Percentiles rank a stretch among this genome's conserved stretches.
Evolutionary conservation across 2,888 invertebrate species (phyloP).

Genomic region (Drosophila nigricruria): DNA sequence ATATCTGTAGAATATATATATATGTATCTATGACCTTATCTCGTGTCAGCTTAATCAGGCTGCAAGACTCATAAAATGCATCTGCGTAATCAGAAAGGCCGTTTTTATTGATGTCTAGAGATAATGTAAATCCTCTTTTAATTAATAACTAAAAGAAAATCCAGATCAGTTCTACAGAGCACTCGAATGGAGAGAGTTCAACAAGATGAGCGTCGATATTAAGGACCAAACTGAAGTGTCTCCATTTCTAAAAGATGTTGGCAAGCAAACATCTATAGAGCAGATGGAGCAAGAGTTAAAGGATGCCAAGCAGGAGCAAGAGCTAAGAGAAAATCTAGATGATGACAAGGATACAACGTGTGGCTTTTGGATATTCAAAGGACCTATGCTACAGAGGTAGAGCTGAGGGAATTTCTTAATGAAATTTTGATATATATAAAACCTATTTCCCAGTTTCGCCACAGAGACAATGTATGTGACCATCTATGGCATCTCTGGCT

Average conservation of each 20-base stretch:
- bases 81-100: neutral
- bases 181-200: conserved; percentile 1
- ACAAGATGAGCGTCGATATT: conserved; percentile 13
- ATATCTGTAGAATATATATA: neutral
- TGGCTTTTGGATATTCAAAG: conserved; percentile 87
- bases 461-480: conserved; percentile 85
- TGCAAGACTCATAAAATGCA: conserved; percentile 7
- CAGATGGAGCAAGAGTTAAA: conserved; percentile 5
- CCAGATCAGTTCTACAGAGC: conserved; percentile 7
- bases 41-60: neutral
- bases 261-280: neutral
- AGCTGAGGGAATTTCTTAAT: accelerated
- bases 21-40: conserved; percentile 8
- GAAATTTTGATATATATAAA: neutral
- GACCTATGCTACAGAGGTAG: conserved; percentile 87
- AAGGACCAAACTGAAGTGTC: conserved; percentile 20
- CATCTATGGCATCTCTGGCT: conserved; percentile 89
- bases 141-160: neutral
- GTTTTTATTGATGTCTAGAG: conserved; percentile 7
- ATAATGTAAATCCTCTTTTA: neutral
- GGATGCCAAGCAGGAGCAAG: neutral
- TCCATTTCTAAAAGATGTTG: conserved; percentile 22
- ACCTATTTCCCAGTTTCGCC: conserved; percentile 72
- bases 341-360: conserved; percentile 83
- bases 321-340: neutral